phyloP scores from a whole-genome alignment of 2,797 vertebrate genomes.

The Sebastes elongatus region DNA sequence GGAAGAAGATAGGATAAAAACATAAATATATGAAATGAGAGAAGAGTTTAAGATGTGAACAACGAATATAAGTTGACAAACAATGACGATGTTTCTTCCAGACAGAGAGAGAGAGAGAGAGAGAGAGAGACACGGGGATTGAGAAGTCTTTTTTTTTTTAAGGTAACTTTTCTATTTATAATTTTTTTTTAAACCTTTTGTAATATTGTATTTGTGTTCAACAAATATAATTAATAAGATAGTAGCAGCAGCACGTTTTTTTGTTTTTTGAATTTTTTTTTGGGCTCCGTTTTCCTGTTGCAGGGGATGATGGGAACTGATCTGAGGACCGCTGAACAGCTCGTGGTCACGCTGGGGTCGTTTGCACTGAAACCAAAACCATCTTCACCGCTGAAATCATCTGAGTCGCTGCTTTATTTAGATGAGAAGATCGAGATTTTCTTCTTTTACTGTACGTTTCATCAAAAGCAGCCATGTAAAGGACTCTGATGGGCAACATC shows the following conservation, averaged over 20 bases:
- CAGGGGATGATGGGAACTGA: conserved; percentile 69
- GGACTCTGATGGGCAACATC: neutral
- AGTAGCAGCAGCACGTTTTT: conserved; percentile 58
- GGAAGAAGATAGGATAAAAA: conserved; percentile 11
- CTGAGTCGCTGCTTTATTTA: neutral
- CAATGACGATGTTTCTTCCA: neutral
- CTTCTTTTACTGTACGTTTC: neutral
- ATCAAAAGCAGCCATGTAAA: neutral
- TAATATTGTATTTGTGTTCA: conserved; percentile 77
- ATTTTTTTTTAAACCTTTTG: conserved; percentile 73
- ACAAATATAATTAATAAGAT: conserved; percentile 71
- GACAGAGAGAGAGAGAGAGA: conserved; percentile 52
- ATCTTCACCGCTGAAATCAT: neutral
- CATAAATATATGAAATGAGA: conserved; percentile 32
- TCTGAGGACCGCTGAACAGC: conserved; percentile 50
- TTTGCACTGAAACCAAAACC: conserved; percentile 31
- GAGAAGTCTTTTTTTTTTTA: conserved; percentile 66
- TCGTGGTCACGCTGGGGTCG: neutral
- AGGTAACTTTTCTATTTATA: conserved; percentile 71
- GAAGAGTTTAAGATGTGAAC: conserved; percentile 14
- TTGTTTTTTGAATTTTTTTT: conserved; percentile 50
- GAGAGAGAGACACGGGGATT: conserved; percentile 29
- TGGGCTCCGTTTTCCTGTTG: conserved; percentile 71
- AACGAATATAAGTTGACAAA: conserved; percentile 65
- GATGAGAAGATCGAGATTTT: neutral